Percentiles rank a stretch among this genome's conserved stretches.
Conservation (phyloP, 2,113 vertebrate genomes). For the Otolemur garnettii region DNA sequence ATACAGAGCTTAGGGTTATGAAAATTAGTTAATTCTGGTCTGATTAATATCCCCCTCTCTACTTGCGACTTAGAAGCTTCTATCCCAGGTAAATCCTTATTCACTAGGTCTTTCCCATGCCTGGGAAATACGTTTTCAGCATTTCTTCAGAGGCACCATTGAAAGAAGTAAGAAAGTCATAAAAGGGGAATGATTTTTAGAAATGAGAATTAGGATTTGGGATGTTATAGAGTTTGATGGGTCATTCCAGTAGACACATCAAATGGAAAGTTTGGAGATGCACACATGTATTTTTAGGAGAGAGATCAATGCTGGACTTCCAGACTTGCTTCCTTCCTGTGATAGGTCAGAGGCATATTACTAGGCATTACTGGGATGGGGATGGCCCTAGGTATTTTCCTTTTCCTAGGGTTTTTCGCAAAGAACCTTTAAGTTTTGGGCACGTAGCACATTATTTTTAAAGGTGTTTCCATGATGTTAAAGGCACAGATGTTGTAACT, state of each 20-base stretch:
- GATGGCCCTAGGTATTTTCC: not conserved
- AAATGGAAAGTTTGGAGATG: not conserved
- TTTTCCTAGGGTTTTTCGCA: conserved; percentile 30
- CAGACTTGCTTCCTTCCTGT: conserved; percentile 29
- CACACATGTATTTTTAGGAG: not conserved
- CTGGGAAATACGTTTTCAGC: not conserved
- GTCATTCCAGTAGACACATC: not conserved
- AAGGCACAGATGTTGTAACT: not conserved
- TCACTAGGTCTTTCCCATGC: not conserved
- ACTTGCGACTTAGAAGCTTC: not conserved
- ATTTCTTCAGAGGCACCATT: not conserved
- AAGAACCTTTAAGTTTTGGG: not conserved
- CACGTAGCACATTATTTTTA: conserved; percentile 30
- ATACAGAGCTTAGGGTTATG: not conserved
- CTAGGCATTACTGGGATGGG: not conserved
- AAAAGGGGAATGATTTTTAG: conserved; percentile 27
- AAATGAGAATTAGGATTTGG: not conserved
- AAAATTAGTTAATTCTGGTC: conserved; percentile 25
- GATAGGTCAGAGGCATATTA: not conserved
- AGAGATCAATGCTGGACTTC: not conserved
- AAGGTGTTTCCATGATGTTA: not conserved
- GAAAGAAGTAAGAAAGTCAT: not conserved
- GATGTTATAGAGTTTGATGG: not conserved
- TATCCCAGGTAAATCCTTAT: not conserved
- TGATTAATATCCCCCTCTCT: not conserved